A percentile compares a stretch with the other conserved stretches of the same genome.
These are phyloP conservation scores for Plestiodon gilberti DNA, from an alignment of 2,113 vertebrate genomes.

Conservation along the genomic window DNA sequence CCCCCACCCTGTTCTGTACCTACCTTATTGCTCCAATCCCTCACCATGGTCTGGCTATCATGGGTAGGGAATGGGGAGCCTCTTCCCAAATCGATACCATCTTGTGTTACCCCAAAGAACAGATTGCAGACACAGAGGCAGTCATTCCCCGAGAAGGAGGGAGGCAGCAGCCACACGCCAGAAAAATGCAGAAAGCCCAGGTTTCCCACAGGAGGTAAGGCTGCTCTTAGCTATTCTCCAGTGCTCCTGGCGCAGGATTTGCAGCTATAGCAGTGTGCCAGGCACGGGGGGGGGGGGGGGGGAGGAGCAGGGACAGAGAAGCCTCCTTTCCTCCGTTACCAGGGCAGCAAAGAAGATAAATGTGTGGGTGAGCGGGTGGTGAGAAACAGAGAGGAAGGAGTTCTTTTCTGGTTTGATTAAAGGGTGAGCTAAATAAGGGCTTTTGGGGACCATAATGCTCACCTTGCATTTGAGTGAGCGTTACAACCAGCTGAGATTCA, in stretches of 20 bases:
- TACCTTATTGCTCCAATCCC: not conserved
- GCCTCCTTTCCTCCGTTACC: no score
- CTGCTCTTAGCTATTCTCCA: not conserved
- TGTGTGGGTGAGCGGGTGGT: not conserved
- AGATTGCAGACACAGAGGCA: not conserved
- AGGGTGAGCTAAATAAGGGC: no score
- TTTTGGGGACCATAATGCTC: not conserved
- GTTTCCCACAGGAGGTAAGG: not conserved
- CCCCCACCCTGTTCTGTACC: not conserved
- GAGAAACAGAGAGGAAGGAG: not conserved
- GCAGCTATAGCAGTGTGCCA: not conserved
- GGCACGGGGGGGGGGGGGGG: not conserved
- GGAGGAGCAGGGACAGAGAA: not conserved
- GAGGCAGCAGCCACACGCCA: rapidly evolving
- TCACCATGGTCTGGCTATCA: rapidly evolving
- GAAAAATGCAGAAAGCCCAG: not conserved
- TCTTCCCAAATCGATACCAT: not conserved
- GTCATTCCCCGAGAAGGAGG: not conserved
- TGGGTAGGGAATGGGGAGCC: not conserved
- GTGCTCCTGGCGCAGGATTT: not conserved
- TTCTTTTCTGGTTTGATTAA: not conserved
- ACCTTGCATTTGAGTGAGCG: not conserved
- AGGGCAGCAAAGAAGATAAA: not conserved
- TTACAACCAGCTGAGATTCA: not conserved
- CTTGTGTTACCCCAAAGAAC: conserved; percentile 31